These are phyloP conservation scores for Falco biarmicus DNA, from an alignment of 2,797 vertebrate species.

Conservation along the genomic window DNA sequence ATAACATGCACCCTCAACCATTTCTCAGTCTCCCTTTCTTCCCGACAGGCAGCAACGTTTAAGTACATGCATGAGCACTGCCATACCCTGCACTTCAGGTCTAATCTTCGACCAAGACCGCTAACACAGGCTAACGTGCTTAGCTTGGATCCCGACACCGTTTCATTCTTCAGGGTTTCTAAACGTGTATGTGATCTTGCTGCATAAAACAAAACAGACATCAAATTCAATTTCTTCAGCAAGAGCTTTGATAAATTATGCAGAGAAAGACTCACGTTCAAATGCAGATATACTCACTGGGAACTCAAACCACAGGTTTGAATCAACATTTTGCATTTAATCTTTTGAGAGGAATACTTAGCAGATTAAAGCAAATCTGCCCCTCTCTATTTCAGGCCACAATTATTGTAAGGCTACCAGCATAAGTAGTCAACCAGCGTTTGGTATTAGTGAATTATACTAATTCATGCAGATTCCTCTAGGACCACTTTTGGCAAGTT, in stretches of 20 bases:
- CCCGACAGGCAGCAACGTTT: background rate
- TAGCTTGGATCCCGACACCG: background rate
- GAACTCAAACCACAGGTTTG: background rate
- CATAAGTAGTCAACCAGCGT: background rate
- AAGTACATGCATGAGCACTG: background rate
- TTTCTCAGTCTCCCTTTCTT: background rate
- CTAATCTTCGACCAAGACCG: background rate
- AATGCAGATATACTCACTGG: background rate
- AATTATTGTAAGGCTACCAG: background rate
- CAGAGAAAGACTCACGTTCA: background rate
- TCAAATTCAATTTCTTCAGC: background rate
- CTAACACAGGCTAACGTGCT: background rate
- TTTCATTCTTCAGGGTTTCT: background rate
- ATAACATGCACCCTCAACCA: background rate
- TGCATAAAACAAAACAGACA: background rate
- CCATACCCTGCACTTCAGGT: background rate
- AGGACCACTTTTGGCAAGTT: background rate
- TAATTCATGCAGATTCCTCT: background rate
- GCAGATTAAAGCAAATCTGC: conserved; percentile 31
- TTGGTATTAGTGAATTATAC: background rate
- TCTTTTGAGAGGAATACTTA: conserved; percentile 38
- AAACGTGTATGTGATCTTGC: background rate
- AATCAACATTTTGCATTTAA: conserved; percentile 30
- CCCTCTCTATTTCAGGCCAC: conserved; percentile 32
- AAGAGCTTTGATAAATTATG: conserved; percentile 29